Evolutionary conservation across 2,888 invertebrate genomes (phyloP).

Genomic region (Microctonus brassicae): DNA sequence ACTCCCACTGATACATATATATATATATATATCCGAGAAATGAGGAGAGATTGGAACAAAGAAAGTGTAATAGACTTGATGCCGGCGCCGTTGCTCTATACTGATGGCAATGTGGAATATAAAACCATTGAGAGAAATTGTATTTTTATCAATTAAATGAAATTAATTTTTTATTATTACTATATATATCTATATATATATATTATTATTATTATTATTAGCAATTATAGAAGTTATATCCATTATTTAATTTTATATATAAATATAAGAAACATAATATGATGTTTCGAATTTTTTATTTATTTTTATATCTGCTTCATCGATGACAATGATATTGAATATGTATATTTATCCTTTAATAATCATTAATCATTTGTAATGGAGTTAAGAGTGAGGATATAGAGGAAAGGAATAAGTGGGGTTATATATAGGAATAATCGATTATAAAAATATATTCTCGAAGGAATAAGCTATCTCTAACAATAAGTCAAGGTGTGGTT

Average conservation of each 20-base stretch:
- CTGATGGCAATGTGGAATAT: background rate
- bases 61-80: constrained; percentile 31
- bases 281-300: too few species aligned
- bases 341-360: background rate
- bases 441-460: background rate
- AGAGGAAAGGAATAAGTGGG: background rate
- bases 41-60: constrained; percentile 30
- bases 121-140: background rate
- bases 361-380: constrained; percentile 12
- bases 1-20: background rate
- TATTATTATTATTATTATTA: too few species aligned
- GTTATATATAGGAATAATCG: constrained; percentile 1
- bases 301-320: background rate
- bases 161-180: constrained; percentile 1
- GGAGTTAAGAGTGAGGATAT: background rate
- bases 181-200: too few species aligned
- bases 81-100: background rate
- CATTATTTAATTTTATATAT: too few species aligned
- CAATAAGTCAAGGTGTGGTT: constrained; percentile 27
- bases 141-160: background rate
- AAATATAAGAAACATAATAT: too few species aligned
- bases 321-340: constrained; percentile 20
- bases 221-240: background rate
- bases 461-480: background rate
- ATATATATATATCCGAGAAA: constrained; percentile 1